phyloP scores from a whole-genome alignment of 2,888 invertebrate species.

The Scaptomyza tumidula region DNA sequence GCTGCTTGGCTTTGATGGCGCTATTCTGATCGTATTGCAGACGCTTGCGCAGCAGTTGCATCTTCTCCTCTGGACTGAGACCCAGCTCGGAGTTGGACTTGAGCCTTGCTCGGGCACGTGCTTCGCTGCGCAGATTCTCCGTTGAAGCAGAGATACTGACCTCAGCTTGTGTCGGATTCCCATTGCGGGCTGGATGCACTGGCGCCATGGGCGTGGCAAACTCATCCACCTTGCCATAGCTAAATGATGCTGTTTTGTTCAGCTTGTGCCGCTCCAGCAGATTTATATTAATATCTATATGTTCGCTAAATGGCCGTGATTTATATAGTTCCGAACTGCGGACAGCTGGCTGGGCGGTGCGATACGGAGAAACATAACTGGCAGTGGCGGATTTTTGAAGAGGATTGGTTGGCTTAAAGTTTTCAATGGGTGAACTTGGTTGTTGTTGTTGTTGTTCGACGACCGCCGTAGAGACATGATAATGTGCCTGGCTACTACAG shows the following conservation, averaged over 20 bases:
- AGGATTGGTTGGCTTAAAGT: slow-evolving; percentile 62
- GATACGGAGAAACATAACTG: slow-evolving; percentile 78
- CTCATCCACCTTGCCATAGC: slow-evolving; percentile 58
- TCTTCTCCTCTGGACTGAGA: slow-evolving; percentile 89
- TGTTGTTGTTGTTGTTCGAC: slow-evolving; percentile 38
- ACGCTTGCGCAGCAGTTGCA: slow-evolving; percentile 85
- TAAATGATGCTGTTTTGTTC: slow-evolving; percentile 83
- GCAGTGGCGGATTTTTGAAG: slow-evolving; percentile 72
- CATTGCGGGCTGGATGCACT: slow-evolving; percentile 43
- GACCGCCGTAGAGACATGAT: slow-evolving; percentile 80
- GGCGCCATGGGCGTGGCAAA: slow-evolving; percentile 52
- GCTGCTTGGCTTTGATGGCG: slow-evolving; percentile 45
- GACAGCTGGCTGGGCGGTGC: slow-evolving; percentile 57
- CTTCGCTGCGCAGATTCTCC: slow-evolving; percentile 87
- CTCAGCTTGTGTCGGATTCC: slow-evolving; percentile 20
- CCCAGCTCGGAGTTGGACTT: slow-evolving; percentile 91
- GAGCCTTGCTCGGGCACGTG: slow-evolving; percentile 88
- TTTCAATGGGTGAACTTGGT: slow-evolving; percentile 37
- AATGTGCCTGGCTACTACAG: slow-evolving; percentile 83
- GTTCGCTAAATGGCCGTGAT: slow-evolving; percentile 83
- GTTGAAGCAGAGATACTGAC: slow-evolving; percentile 81
- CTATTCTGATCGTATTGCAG: slow-evolving; percentile 75
- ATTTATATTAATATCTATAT: slow-evolving; percentile 72
- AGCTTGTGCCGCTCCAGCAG: slow-evolving; percentile 78
- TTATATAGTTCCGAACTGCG: slow-evolving; percentile 66